Base-by-base conservation (phyloP, 2,797 vertebrate genomes). In the Diceros bicornis region DNA sequence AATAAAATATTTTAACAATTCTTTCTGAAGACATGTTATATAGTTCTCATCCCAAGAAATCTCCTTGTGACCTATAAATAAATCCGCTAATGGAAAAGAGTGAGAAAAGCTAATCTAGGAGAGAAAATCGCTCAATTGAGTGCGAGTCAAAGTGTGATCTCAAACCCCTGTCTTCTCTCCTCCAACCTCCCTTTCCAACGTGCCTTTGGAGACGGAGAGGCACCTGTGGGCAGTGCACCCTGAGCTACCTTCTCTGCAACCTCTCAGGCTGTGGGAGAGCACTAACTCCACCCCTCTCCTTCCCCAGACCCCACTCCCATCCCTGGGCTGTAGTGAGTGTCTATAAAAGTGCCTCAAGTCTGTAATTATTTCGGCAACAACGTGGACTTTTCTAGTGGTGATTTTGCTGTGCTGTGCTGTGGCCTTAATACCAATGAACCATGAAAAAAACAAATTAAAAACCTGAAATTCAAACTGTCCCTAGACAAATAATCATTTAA, bases 1-100 rank as follows among this genome's bases (percentile, higher is more conserved):
- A 96, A 90, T 59, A 86, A 82, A 62, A 74, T 55, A 95, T 68
- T 72, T 96, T 72, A 94, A 82, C 29, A 29, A 74, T 74, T 83
- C 27, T 74, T 59, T 62, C 50, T 29, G 72, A 94, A 89, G 41
- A 59, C 41, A 50, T 47, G 18, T 44, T 71, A 62, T 61, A 41
- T 14, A 75, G 71, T 69, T 89, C 83, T 62, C 68, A 89, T 32
- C 11, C 81, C 52, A 74, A 74, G 77, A 85, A 89, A 84, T 85
- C 20, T 55, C 74, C 66, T 7, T 77, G 17, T 64, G 37, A 91
- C 66, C 14, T 41, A 82, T 79, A 95, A 94, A 89, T 92, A 66
- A 68, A 92, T 52, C 77, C 50, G n/a, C 74, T 83, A 83, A 91
- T 0, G 27, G 90, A 90, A 74, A 68, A 81, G 23, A 41, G 29